Percentiles rank a stretch among this genome's conserved stretches.
Conservation (phyloP, 1,140 invertebrate species). For the Aphidius gifuensis region DNA sequence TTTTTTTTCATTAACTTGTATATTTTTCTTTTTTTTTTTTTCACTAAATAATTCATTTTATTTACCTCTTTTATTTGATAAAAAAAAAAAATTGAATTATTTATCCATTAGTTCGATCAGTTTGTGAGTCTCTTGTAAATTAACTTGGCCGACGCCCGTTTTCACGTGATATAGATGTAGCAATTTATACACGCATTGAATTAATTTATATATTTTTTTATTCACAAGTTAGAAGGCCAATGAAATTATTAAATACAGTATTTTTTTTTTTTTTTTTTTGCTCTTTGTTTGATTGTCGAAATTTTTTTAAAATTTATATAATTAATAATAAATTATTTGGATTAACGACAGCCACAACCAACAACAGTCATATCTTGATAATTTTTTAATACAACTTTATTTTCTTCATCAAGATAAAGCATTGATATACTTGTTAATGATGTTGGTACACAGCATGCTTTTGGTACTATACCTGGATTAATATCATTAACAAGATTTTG, state of each 20-base stretch:
- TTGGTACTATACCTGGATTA: constrained; percentile 82
- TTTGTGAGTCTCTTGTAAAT: too few relatives aligned
- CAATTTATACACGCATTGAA: too few relatives aligned
- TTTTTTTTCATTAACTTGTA: too few relatives aligned
- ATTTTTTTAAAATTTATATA: neutral
- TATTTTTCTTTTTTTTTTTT: neutral
- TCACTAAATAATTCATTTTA: constrained; percentile 5
- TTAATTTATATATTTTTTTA: too few relatives aligned
- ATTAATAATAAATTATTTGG: neutral
- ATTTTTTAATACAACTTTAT: constrained; percentile 93
- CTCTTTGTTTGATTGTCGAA: neutral
- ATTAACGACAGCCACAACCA: constrained; percentile 90
- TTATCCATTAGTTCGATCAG: too few relatives aligned
- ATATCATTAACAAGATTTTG: constrained; percentile 94
- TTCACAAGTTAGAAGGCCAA: too few relatives aligned
- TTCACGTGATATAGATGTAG: too few relatives aligned
- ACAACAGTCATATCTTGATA: constrained; percentile 95
- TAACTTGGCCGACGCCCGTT: too few relatives aligned
- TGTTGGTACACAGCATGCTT: constrained; percentile 91
- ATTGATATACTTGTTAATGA: constrained; percentile 87
- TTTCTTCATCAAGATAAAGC: constrained; percentile 89
- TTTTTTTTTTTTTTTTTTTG: neutral
- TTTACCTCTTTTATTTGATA: neutral
- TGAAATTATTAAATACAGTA: too few relatives aligned
- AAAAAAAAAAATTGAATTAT: too few relatives aligned